Percentiles rank a stretch among this genome's conserved stretches.
These are phyloP conservation scores for Goniozus legneri DNA, from an alignment of 1,140 invertebrate species.

Conservation along the genomic window DNA sequence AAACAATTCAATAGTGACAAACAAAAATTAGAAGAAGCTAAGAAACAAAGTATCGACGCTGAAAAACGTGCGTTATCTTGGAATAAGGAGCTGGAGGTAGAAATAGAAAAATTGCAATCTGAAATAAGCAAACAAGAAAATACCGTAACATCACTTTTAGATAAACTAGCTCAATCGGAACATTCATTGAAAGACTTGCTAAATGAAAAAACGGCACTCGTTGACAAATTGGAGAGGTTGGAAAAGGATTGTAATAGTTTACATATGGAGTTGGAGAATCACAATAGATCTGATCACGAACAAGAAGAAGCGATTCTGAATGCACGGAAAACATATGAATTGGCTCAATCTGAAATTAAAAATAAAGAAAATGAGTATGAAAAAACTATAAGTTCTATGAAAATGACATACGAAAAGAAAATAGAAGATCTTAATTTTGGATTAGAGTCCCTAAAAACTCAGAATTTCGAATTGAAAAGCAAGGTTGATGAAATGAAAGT, in stretches of 20 bases:
- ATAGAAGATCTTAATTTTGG: conserved; percentile 22
- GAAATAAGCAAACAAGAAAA: conserved; percentile 26
- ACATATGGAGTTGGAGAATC: conserved; percentile 33
- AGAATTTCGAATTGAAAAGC: conserved; percentile 30
- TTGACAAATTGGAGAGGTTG: conserved; percentile 27
- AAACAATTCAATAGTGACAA: conserved; percentile 19
- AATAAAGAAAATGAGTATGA: conserved; percentile 34
- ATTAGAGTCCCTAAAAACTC: conserved; percentile 25
- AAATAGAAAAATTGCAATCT: conserved; percentile 37
- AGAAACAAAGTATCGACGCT: conserved; percentile 26
- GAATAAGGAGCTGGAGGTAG: conserved; percentile 35
- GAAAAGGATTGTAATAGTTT: conserved; percentile 31
- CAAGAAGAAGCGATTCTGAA: conserved; percentile 14
- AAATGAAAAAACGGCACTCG: conserved; percentile 34
- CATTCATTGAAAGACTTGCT: conserved; percentile 21
- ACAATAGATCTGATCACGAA: conserved; percentile 7
- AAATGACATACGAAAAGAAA: conserved; percentile 22
- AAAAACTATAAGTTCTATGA: conserved; percentile 25
- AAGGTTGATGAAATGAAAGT: conserved; percentile 33
- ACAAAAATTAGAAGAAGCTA: conserved; percentile 31
- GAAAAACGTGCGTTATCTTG: conserved; percentile 30
- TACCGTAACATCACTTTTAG: conserved; percentile 1
- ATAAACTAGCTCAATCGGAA: conserved; percentile 17
- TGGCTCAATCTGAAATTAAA: conserved; percentile 14
- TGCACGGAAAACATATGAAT: conserved; percentile 32